Conservation (phyloP, 2,888 invertebrate species). For the Dione vanillae region DNA sequence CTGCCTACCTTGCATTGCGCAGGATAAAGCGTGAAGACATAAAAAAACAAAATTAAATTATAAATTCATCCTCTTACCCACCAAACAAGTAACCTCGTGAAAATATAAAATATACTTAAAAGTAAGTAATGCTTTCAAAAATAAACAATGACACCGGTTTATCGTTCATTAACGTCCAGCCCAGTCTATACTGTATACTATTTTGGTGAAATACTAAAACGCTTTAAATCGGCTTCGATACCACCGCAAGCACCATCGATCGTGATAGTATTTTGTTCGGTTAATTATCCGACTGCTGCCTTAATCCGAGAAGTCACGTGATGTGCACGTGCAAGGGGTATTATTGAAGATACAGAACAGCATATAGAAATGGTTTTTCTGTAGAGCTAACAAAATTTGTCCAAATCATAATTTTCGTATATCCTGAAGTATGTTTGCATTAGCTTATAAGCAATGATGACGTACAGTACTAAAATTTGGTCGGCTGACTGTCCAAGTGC, state of each 20-base stretch:
- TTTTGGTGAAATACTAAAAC: slow-evolving; percentile 20
- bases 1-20: no score
- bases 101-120: neutral
- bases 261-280: slow-evolving; percentile 69
- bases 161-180: slow-evolving; percentile 4
- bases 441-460: slow-evolving; percentile 6
- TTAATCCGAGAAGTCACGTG: slow-evolving; percentile 81
- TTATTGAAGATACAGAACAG: slow-evolving; percentile 51
- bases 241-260: slow-evolving; percentile 38
- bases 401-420: neutral
- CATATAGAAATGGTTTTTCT: neutral
- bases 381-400: neutral
- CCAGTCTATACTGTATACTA: slow-evolving; percentile 4
- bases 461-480: neutral
- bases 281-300: slow-evolving; percentile 79
- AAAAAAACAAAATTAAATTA: no score
- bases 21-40: no score
- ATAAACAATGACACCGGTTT: slow-evolving; percentile 4
- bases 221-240: slow-evolving; percentile 28
- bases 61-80: no score
- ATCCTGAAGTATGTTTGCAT: neutral
- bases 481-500: slow-evolving; percentile 12
- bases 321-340: slow-evolving; percentile 75
- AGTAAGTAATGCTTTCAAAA: no score
- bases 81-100: no score